These are phyloP conservation scores for Tragelaphus strepsiceros DNA, from an alignment of 2,113 vertebrate genomes.

Conservation along the genomic window DNA sequence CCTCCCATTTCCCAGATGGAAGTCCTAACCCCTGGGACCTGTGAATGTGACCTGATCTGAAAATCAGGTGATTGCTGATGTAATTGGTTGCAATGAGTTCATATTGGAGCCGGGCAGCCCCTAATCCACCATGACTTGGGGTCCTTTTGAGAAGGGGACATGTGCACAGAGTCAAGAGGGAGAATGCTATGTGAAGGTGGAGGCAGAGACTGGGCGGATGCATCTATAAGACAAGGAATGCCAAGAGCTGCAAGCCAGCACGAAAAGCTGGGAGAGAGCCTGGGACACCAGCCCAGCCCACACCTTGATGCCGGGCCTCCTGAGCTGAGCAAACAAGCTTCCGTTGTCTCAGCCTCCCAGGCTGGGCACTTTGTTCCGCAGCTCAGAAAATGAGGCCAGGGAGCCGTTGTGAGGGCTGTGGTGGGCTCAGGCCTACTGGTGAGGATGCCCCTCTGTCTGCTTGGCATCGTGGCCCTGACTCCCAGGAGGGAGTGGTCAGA, in stretches of 20 bases:
- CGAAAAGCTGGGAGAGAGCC: not conserved
- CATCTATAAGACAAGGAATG: not conserved
- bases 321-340: not conserved
- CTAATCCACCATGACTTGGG: not conserved
- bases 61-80: not conserved
- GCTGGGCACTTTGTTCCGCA: rapidly evolving
- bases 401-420: not conserved
- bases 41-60: not conserved
- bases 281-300: not conserved
- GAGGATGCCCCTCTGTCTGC: not conserved
- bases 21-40: not conserved
- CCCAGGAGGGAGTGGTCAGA: no score
- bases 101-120: not conserved
- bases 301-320: not conserved
- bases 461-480: not conserved
- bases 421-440: not conserved
- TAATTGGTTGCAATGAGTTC: not conserved
- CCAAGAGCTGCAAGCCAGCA: not conserved
- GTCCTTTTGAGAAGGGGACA: not conserved
- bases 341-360: not conserved
- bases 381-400: not conserved
- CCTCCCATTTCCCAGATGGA: not conserved
- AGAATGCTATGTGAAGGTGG: not conserved
- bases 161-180: not conserved
- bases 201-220: not conserved